phyloP scores from a whole-genome alignment of 2,113 vertebrate genomes.

The Meleagris gallopavo region DNA sequence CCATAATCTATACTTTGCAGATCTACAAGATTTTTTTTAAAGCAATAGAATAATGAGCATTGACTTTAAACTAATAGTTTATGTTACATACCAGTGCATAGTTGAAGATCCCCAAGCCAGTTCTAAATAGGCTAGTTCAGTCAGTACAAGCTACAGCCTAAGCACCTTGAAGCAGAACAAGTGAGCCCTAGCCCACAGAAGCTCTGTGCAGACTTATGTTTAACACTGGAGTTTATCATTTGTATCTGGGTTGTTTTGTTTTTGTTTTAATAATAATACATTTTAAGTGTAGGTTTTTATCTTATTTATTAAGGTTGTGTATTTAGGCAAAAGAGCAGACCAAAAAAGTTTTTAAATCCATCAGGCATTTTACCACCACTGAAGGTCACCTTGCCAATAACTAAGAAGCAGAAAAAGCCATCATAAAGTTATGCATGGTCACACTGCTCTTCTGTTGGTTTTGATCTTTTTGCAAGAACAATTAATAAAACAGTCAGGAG shows the following conservation, averaged over 20 bases:
- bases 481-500: background rate
- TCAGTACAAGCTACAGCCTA: background rate
- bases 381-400: background rate
- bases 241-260: background rate
- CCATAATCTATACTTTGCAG: background rate
- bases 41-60: background rate
- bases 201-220: background rate
- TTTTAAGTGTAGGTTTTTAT: background rate
- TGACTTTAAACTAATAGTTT: background rate
- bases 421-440: background rate
- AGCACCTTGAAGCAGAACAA: background rate
- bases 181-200: background rate
- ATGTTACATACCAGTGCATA: accelerated
- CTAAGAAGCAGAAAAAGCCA: background rate
- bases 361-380: background rate
- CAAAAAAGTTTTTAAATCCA: background rate
- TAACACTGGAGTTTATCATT: background rate
- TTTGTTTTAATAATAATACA: background rate
- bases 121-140: background rate
- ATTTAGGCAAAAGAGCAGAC: background rate
- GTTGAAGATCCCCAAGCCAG: background rate
- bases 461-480: constrained; percentile 14
- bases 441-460: background rate
- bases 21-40: background rate
- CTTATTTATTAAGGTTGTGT: background rate